Evolutionary conservation across 2,888 invertebrate species (phyloP), one percentile per base, ranked within the genome.

Genomic region (Sceliomorpha sp.): DNA sequence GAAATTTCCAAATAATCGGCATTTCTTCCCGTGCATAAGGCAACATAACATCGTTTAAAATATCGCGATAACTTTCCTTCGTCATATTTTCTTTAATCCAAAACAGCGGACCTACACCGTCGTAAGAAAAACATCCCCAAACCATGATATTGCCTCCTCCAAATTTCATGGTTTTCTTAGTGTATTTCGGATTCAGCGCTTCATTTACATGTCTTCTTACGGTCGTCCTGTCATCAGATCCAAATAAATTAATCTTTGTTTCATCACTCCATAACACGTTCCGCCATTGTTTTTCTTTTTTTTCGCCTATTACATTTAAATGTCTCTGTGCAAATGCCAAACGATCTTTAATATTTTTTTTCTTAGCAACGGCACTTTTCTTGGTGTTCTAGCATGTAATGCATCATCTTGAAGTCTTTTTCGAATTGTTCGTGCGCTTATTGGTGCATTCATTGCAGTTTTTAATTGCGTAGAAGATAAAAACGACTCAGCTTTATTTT

Each of bases 81-180:
- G 7, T 29, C 29, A 29, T 29, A 24, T 42, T 42, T 6, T 39
- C 20, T 42, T 15, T 15, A 42, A 24, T 42, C 42, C 12, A 42
- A 15, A 39, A 24, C 24, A 42, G 5, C 20, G 42, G 42, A 17
- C 42, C 24, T 20, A 42, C 42, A 10, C 42, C 42, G 17, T 42
- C 10, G 17, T 42, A 42, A 24, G 42, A 42, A 24, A 17, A 42
- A 24, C 17, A 24, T 42, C 17, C 17, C 42, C 17, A 42, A 2
- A 17, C 42, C 42, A 42, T 42, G 24, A 42, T 42, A 15, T 59
- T 50, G 13, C 42, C 27, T 2, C 37, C 34, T 26, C 42, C 20
- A 50, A 59, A 42, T 34, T 59, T 50, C 26, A 59, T 26, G 15
- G 40, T 48, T 13, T 45, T 45, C 29, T 45, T 31, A 6, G 47